These are phyloP conservation scores for Platycheirus rosarum DNA, from an alignment of 2,888 invertebrate species.

Conservation along the genomic window DNA sequence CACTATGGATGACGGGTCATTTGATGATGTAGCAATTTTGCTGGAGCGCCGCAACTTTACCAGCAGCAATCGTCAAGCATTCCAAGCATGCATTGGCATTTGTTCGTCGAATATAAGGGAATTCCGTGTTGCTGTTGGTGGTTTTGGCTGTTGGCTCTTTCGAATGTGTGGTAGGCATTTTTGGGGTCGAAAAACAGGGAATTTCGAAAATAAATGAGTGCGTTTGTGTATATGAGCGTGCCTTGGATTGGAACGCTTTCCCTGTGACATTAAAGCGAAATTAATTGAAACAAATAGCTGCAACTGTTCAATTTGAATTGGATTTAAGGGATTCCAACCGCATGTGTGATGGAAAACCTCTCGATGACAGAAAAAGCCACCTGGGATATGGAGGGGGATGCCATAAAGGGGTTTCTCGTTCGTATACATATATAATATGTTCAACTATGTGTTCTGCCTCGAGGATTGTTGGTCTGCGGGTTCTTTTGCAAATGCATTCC, in stretches of 20 bases:
- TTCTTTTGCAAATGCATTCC: constrained; percentile 50
- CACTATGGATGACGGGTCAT: constrained; percentile 32
- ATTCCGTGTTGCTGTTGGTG: constrained; percentile 54
- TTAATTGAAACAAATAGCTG: constrained; percentile 73
- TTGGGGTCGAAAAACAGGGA: constrained; percentile 47
- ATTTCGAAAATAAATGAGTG: constrained; percentile 56
- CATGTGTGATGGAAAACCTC: constrained; percentile 61
- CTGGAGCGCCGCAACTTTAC: constrained; percentile 60
- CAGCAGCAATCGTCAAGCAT: constrained; percentile 56
- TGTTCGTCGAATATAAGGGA: constrained; percentile 42
- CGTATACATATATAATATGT: not conserved
- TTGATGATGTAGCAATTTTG: constrained; percentile 72
- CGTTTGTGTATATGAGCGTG: not conserved
- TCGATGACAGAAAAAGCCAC: constrained; percentile 68
- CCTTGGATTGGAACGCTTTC: constrained; percentile 24
- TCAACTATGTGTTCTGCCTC: too few relatives aligned
- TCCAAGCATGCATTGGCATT: constrained; percentile 44
- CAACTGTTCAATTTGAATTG: constrained; percentile 70
- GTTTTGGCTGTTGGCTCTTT: constrained; percentile 38
- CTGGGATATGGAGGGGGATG: constrained; percentile 22
- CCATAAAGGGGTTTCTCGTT: not conserved
- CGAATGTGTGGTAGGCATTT: constrained; percentile 53
- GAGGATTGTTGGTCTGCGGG: not conserved
- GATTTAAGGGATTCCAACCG: constrained; percentile 69
- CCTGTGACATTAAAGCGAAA: constrained; percentile 67